Conservation (phyloP, 2,113 vertebrate genomes). For the Ondatra zibethicus region DNA sequence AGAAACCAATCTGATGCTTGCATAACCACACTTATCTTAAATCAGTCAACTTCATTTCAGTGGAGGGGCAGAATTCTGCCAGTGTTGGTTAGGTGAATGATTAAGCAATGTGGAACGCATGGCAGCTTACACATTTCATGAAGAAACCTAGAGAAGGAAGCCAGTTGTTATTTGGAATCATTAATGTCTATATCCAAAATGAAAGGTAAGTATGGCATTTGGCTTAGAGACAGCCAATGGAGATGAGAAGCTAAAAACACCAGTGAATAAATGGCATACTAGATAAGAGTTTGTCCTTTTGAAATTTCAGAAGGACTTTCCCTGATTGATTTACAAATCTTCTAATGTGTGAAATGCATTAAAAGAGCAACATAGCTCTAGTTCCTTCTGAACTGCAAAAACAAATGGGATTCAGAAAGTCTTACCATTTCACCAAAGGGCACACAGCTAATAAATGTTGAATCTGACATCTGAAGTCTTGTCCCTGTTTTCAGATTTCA, state of each 20-base stretch:
- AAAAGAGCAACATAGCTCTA: neutral
- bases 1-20: neutral
- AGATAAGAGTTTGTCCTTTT: rapidly evolving
- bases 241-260: neutral
- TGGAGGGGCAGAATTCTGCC: neutral
- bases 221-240: neutral
- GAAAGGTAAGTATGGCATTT: neutral
- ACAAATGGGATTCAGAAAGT: slow-evolving; percentile 53
- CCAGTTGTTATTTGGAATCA: neutral
- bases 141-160: neutral
- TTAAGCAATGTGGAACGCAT: neutral
- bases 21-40: neutral
- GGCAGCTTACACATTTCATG: neutral
- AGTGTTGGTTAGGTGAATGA: neutral
- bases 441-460: slow-evolving; percentile 52
- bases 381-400: neutral
- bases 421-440: slow-evolving; percentile 26
- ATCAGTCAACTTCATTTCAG: neutral
- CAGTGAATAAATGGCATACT: neutral
- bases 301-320: neutral
- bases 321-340: slow-evolving; percentile 2
- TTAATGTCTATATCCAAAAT: neutral
- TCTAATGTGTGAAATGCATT: slow-evolving; percentile 21
- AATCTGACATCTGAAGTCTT: slow-evolving; percentile 49
- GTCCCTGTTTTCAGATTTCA: neutral